Evolutionary conservation across 2,797 vertebrate genomes (phyloP), one percentile per base, ranked within the genome.

Genomic region (Scarus forsteni): DNA sequence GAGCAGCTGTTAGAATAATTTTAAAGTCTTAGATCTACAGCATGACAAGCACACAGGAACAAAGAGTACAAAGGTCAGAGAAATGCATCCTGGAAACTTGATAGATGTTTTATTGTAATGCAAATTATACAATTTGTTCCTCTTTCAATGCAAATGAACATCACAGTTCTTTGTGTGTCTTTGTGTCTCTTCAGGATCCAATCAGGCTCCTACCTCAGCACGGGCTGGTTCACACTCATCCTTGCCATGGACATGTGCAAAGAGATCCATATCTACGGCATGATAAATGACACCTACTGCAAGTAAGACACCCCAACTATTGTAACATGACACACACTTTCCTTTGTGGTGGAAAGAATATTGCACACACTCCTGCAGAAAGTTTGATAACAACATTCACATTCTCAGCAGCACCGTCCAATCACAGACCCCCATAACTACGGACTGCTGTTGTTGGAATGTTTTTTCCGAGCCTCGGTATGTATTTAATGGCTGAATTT

Each of bases 261-360:
- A 61, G 95, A 97, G 92, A 98, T 99, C 89, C 96, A 96, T 34
- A 93, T 99, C 91, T 99, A 99, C 69, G 98, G 98, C 79, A 99
- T 99, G 98, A 98, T 99, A 92, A 99, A 99, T 84, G 95, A 99
- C 92, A 98, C 97, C 85, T 98, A 98, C 93, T 99, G 98, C 97
- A 99, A 95, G 98, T 99, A 96, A 97, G 96, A 93, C 88, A 79
- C 58, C 60, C 58, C 60, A 6, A 40, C 42, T 14, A n/a, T 51
- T 34, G 6, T 18, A 50, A 18, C 11, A 10, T 5, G 3, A 13
- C 49, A 50, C 16, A 1, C 18, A 13, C 64, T 50, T n/a, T 38
- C 10, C 19, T 34, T 16, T 56, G 42, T 14, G n/a, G n/a, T 16
- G 5, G 4, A 18, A 71, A 73, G 76, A 76, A 70, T 84, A 78